Evolutionary conservation across 2,113 vertebrate genomes (phyloP).

Genomic region (Nibea coibor): DNA sequence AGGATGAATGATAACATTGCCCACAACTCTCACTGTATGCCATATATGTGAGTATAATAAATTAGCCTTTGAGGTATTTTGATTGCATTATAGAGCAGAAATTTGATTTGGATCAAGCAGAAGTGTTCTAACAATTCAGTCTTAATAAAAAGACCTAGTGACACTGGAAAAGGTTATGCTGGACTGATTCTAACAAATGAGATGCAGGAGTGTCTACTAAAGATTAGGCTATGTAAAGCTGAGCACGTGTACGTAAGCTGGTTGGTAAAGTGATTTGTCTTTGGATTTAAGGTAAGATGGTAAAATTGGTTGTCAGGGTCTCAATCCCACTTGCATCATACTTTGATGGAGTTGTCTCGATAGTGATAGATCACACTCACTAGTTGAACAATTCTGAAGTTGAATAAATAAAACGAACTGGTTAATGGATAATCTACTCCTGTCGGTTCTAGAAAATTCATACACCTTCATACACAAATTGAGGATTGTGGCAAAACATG

Average conservation of each 20-base stretch:
- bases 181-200: neutral
- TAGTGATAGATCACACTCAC: neutral
- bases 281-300: neutral
- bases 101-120: neutral
- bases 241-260: neutral
- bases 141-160: neutral
- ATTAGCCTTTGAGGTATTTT: neutral
- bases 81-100: neutral
- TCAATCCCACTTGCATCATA: neutral
- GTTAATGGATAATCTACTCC: neutral
- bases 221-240: neutral
- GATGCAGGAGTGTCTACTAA: neutral
- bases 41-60: neutral
- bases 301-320: neutral
- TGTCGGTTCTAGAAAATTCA: neutral
- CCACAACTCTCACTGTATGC: neutral
- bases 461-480: constrained; percentile 29
- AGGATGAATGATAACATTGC: constrained; percentile 5
- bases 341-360: neutral
- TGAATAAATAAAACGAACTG: neutral
- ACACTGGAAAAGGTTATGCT: neutral
- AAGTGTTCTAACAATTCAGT: neutral
- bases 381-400: neutral
- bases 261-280: neutral
- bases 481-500: constrained; percentile 11